These are phyloP conservation scores for Tenthredo livida DNA, from an alignment of 2,888 invertebrate species.

Conservation along the genomic window DNA sequence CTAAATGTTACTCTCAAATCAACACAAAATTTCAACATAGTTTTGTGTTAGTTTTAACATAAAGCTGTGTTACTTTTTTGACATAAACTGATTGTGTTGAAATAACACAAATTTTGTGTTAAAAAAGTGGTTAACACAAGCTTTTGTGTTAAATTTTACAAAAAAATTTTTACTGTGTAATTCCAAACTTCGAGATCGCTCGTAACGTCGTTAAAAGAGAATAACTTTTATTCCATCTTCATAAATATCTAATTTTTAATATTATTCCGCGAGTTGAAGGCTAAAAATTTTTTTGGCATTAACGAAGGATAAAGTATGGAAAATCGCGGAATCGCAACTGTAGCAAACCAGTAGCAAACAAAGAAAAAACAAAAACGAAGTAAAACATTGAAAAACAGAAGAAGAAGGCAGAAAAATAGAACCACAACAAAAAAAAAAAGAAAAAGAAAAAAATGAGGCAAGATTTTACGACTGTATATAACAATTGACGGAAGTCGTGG, in stretches of 20 bases:
- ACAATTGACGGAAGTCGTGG: conserved; percentile 20
- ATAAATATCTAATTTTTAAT: neutral
- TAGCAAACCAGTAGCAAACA: neutral
- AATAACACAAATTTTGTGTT: no score
- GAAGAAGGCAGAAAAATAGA: neutral
- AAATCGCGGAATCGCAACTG: neutral
- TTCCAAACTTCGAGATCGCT: neutral
- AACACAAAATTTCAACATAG: no score
- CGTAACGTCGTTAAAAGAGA: neutral
- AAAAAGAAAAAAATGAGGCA: neutral
- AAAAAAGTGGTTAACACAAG: no score
- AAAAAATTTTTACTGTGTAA: no score
- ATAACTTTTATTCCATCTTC: neutral
- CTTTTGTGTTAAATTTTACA: no score
- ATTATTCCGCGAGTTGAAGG: neutral
- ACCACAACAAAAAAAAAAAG: neutral
- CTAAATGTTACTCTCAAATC: no score
- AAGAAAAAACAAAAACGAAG: neutral
- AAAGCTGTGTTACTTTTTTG: no score
- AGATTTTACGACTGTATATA: conserved; percentile 17
- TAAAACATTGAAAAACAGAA: neutral
- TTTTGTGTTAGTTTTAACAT: no score
- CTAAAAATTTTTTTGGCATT: neutral
- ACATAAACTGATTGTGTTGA: no score
- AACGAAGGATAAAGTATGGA: neutral